Conservation (phyloP, 2,797 vertebrate genomes). For the Muscicapa comitata region DNA sequence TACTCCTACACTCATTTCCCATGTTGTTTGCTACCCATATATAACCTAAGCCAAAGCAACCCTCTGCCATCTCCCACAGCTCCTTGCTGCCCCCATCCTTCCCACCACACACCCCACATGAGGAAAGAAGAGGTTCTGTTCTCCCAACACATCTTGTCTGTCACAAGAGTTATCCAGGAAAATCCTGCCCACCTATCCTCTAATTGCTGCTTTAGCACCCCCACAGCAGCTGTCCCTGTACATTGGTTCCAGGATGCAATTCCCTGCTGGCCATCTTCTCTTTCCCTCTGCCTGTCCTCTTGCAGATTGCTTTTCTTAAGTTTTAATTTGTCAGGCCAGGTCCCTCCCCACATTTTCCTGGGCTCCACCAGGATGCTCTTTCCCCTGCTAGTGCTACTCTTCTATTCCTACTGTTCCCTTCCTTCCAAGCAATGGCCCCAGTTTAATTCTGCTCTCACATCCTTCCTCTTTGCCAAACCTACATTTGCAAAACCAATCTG, state of each 20-base stretch:
- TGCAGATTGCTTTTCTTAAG: not conserved
- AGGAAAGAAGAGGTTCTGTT: not conserved
- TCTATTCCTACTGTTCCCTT: not conserved
- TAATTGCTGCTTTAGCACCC: not conserved
- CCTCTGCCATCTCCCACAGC: not conserved
- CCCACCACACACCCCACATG: accelerated
- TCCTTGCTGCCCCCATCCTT: not conserved
- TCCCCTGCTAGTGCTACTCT: not conserved
- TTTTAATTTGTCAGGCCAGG: not conserved
- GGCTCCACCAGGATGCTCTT: not conserved
- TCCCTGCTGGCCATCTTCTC: not conserved
- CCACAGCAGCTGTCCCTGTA: not conserved
- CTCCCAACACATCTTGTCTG: not conserved
- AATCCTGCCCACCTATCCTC: not conserved
- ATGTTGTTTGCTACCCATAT: not conserved
- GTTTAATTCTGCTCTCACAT: not conserved
- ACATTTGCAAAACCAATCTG: not conserved
- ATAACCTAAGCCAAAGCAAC: not conserved
- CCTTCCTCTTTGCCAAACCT: not conserved
- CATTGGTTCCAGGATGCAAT: not conserved
- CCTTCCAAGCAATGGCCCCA: not conserved
- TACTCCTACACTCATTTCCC: not conserved
- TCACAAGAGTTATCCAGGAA: not conserved
- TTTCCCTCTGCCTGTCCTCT: not conserved
- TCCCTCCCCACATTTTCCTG: not conserved